These are phyloP conservation scores for Syrrhaptes paradoxus DNA, from an alignment of 2,113 vertebrate species.

Conservation along the genomic window DNA sequence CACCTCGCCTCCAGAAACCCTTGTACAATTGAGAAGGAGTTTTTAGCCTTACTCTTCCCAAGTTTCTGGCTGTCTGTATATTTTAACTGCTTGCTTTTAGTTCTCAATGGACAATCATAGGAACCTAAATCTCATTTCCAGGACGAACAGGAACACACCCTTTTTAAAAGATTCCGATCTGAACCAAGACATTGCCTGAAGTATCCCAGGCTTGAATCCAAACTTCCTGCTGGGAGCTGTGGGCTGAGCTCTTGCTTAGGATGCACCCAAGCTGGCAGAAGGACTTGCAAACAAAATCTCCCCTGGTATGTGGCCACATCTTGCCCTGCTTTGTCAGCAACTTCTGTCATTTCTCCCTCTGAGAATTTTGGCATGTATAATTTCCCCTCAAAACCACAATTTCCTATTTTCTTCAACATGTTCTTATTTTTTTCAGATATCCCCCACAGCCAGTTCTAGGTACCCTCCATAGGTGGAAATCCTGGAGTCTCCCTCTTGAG, in stretches of 20 bases:
- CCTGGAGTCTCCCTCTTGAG: not conserved
- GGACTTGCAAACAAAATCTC: not conserved
- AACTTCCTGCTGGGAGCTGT: not conserved
- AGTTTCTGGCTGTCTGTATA: not conserved
- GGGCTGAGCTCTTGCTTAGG: not conserved
- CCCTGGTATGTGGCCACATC: not conserved
- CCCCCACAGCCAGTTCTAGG: not conserved
- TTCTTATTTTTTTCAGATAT: not conserved
- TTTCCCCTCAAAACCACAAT: not conserved
- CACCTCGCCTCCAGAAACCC: not conserved
- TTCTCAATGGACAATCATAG: not conserved
- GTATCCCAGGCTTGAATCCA: not conserved
- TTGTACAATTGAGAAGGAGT: not conserved
- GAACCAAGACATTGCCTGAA: not conserved
- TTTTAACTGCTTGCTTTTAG: not conserved
- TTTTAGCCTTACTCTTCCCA: not conserved
- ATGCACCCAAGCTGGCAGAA: not conserved
- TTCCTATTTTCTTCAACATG: not conserved
- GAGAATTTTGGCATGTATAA: not conserved
- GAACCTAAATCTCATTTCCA: not conserved
- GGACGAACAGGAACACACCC: not conserved
- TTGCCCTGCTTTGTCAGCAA: not conserved
- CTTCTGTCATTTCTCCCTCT: not conserved
- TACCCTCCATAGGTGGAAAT: not conserved
- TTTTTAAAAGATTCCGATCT: not conserved